phyloP scores from a whole-genome alignment of 2,113 vertebrate genomes.

The Brachirus orientalis region DNA sequence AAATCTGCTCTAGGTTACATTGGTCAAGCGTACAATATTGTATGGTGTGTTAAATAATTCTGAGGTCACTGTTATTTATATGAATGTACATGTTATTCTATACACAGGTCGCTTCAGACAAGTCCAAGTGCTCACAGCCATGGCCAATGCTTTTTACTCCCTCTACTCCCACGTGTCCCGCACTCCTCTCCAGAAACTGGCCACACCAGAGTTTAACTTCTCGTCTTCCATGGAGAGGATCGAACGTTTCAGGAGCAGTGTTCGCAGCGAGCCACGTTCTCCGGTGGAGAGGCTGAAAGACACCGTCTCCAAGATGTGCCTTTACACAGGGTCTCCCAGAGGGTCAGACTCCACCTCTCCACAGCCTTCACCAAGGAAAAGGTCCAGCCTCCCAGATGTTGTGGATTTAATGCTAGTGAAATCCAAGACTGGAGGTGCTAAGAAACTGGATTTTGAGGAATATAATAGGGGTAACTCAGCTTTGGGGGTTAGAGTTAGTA shows the following conservation, averaged over 20 bases:
- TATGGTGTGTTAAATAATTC: not conserved
- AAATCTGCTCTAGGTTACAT: not conserved
- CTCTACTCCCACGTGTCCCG: constrained; percentile 91
- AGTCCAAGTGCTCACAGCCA: constrained; percentile 87
- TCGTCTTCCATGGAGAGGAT: constrained; percentile 71
- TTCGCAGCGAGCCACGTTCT: constrained; percentile 77
- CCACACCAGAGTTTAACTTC: constrained; percentile 81
- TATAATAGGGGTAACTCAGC: not conserved
- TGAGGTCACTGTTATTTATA: not conserved
- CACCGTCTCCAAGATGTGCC: constrained; percentile 90
- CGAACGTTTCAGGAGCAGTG: constrained; percentile 63
- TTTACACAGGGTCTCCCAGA: constrained; percentile 78
- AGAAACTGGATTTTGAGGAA: constrained; percentile 48
- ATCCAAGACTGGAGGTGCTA: constrained; percentile 21
- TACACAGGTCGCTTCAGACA: constrained; percentile 91
- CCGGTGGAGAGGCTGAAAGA: constrained; percentile 87
- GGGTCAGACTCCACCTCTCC: constrained; percentile 71
- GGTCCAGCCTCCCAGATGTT: constrained; percentile 76
- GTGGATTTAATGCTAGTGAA: constrained; percentile 74
- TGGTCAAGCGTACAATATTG: not conserved
- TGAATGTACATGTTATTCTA: not conserved
- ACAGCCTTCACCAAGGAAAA: constrained; percentile 63
- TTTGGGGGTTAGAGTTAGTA: constrained; percentile 12
- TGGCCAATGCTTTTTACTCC: constrained; percentile 91
- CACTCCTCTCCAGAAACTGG: constrained; percentile 88